Conservation (phyloP, 2,113 vertebrate species). For the Polyodon spathula region DNA sequence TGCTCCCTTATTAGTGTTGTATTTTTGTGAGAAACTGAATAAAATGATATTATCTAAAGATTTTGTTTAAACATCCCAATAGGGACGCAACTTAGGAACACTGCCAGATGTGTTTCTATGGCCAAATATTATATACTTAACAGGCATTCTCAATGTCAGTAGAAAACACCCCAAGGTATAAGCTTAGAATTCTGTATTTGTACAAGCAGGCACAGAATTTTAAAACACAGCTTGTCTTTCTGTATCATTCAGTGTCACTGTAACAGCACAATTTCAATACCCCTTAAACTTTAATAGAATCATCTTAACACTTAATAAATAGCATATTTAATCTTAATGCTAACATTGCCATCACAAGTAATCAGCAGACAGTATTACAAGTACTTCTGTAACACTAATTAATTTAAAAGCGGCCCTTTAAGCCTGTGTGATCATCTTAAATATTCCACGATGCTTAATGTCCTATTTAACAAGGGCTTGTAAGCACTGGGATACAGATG, state of each 20-base stretch:
- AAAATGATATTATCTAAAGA: slow-evolving; percentile 30
- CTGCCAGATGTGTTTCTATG: slow-evolving; percentile 26
- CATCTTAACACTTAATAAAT: slow-evolving; percentile 22
- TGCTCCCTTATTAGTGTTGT: no score
- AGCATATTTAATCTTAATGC: no score
- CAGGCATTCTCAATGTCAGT: slow-evolving; percentile 23
- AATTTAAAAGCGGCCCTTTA: slow-evolving; percentile 39
- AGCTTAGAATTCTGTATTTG: slow-evolving; percentile 6
- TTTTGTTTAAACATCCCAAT: slow-evolving; percentile 24
- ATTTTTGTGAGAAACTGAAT: slow-evolving; percentile 18
- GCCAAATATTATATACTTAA: slow-evolving; percentile 28
- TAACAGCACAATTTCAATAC: slow-evolving; percentile 1
- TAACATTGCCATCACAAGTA: background rate
- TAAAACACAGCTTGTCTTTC: background rate
- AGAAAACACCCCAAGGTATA: slow-evolving; percentile 4
- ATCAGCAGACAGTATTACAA: slow-evolving; percentile 10
- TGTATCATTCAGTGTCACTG: slow-evolving; percentile 3
- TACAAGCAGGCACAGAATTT: background rate
- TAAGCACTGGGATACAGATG: no score
- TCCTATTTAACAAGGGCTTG: background rate
- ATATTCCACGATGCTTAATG: slow-evolving; percentile 20
- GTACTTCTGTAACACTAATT: slow-evolving; percentile 38
- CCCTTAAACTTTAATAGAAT: background rate
- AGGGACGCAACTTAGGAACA: slow-evolving; percentile 29
- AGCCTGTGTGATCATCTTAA: slow-evolving; percentile 45